Conservation (phyloP, 1,140 invertebrate genomes). For the Leptinotarsa texana region DNA sequence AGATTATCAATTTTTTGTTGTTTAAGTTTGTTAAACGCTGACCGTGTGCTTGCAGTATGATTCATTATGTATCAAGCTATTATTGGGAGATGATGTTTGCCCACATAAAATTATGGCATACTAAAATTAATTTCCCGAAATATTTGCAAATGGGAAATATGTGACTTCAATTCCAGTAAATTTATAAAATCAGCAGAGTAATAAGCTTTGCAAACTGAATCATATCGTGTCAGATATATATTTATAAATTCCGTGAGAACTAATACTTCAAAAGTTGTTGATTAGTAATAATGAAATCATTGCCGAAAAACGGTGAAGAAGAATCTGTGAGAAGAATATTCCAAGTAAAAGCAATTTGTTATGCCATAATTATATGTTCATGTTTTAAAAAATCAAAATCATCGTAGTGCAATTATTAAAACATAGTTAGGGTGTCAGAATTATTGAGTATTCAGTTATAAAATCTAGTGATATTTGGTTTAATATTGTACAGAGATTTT, state of each 20-base stretch:
- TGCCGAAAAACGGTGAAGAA: too few relatives aligned
- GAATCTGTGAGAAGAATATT: too few relatives aligned
- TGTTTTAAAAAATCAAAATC: slow-evolving; percentile 24
- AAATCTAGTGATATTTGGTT: slow-evolving; percentile 36
- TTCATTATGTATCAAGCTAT: neutral
- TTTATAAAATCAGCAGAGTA: too few relatives aligned
- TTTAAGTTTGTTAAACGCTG: slow-evolving; percentile 15
- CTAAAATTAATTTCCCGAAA: too few relatives aligned
- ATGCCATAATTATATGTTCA: neutral
- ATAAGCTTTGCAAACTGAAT: too few relatives aligned
- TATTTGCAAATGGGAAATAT: too few relatives aligned
- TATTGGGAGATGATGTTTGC: neutral
- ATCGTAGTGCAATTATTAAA: slow-evolving; percentile 29
- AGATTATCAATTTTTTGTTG: too few relatives aligned
- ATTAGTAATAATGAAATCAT: too few relatives aligned
- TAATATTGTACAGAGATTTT: slow-evolving; percentile 47
- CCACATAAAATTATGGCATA: neutral
- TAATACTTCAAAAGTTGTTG: too few relatives aligned
- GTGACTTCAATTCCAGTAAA: too few relatives aligned
- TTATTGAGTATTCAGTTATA: slow-evolving; percentile 9
- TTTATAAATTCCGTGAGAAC: too few relatives aligned
- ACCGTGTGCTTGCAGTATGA: slow-evolving; percentile 37
- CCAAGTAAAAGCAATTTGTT: neutral
- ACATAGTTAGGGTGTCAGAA: slow-evolving; percentile 11
- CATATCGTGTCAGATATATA: too few relatives aligned